phyloP scores from a whole-genome alignment of 2,888 invertebrate genomes.

The Cybosia mesomella region DNA sequence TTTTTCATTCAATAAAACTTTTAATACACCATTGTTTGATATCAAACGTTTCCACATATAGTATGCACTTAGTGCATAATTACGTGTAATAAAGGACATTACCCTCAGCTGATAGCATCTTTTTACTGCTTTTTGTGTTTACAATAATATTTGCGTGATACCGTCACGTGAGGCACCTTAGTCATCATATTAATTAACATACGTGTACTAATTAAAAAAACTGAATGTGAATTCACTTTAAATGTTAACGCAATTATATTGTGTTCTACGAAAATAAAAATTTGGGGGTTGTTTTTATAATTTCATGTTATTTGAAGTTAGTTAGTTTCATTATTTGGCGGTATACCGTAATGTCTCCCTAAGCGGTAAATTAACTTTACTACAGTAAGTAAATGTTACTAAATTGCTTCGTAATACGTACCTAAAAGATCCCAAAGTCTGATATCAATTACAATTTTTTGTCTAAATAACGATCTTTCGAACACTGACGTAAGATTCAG shows the following conservation, averaged over 20 bases:
- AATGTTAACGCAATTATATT: conserved; percentile 41
- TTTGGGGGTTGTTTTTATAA: conserved; percentile 17
- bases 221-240: conserved; percentile 42
- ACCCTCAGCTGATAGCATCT: conserved; percentile 66
- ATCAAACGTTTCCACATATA: conserved; percentile 52
- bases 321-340: conserved; percentile 14
- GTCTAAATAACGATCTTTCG: neutral
- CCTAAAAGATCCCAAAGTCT: neutral
- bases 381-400: conserved; percentile 3
- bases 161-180: conserved; percentile 62
- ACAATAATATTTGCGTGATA: conserved; percentile 67
- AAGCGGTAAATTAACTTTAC: conserved; percentile 15
- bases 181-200: conserved; percentile 61
- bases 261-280: conserved; percentile 38
- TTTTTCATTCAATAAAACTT: conserved; percentile 52
- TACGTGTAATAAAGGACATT: conserved; percentile 74
- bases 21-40: conserved; percentile 54
- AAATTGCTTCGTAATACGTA: conserved; percentile 12
- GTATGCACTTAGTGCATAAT: conserved; percentile 65
- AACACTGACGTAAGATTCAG: neutral
- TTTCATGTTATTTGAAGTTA: conserved; percentile 18
- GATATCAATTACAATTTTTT: neutral
- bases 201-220: conserved; percentile 41
- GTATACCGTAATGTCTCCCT: conserved; percentile 16
- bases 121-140: conserved; percentile 72